These are phyloP conservation scores for Sander vitreus DNA, from an alignment of 2,113 vertebrate species.

Conservation along the genomic window DNA sequence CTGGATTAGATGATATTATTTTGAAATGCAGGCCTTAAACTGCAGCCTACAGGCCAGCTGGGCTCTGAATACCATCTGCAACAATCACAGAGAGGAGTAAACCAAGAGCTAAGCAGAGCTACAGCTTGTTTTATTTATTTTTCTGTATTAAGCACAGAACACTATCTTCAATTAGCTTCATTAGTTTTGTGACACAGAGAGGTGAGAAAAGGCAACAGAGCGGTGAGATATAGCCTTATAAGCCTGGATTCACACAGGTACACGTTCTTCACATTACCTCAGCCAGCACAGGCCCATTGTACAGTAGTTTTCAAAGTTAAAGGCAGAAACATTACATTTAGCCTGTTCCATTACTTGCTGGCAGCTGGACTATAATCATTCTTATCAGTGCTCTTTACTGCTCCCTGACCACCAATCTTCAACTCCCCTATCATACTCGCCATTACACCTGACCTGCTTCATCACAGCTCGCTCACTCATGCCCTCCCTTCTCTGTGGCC, in stretches of 20 bases:
- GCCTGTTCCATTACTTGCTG: constrained; percentile 62
- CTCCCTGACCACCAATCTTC: constrained; percentile 74
- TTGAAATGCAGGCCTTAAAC: constrained; percentile 55
- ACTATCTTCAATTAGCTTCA: constrained; percentile 46
- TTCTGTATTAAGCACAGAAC: constrained; percentile 47
- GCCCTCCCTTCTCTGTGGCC: constrained; percentile 58
- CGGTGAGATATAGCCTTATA: constrained; percentile 24
- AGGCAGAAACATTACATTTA: constrained; percentile 56
- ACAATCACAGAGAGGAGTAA: constrained; percentile 66
- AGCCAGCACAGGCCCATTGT: constrained; percentile 26
- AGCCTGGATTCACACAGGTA: constrained; percentile 47
- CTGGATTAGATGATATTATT: constrained; percentile 58
- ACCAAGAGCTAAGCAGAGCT: constrained; percentile 52
- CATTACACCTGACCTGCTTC: constrained; percentile 75
- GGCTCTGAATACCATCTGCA: constrained; percentile 73
- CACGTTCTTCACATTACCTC: constrained; percentile 33
- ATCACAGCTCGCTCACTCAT: constrained; percentile 67
- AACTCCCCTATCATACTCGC: constrained; percentile 65
- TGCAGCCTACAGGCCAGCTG: constrained; percentile 59
- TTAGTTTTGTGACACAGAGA: constrained; percentile 44
- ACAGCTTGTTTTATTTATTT: constrained; percentile 58
- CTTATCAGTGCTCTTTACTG: constrained; percentile 72
- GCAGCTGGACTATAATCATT: constrained; percentile 74
- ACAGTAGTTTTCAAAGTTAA: constrained; percentile 48
- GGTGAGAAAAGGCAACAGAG: constrained; percentile 19